phyloP scores from a whole-genome alignment of 2,113 vertebrate species.

The Oreamnos americanus region DNA sequence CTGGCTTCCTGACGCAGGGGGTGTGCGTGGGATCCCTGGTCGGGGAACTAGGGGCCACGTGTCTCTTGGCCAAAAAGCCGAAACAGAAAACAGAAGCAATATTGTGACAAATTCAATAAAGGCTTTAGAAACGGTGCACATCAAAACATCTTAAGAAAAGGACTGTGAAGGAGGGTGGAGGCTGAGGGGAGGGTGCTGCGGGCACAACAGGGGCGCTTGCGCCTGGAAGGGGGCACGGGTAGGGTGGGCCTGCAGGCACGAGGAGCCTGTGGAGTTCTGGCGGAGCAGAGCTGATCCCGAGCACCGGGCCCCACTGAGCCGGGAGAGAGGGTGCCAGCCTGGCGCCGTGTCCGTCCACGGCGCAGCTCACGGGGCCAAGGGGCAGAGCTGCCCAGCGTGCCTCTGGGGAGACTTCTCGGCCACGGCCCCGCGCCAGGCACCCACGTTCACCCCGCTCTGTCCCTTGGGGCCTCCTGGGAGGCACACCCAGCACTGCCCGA shows the following conservation, averaged over 20 bases:
- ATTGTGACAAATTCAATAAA: not conserved
- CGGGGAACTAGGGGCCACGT: not conserved
- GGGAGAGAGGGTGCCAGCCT: not conserved
- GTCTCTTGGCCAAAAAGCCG: not conserved
- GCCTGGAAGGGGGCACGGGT: fast-evolving
- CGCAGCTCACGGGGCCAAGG: fast-evolving
- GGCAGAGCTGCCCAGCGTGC: not conserved
- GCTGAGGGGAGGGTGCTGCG: not conserved
- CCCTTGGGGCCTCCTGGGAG: not conserved
- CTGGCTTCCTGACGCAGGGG: not conserved
- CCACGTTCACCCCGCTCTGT: not conserved
- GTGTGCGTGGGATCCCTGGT: not conserved
- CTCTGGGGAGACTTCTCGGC: not conserved
- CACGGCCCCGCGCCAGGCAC: not conserved
- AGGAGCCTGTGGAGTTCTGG: not conserved
- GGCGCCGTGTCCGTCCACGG: fast-evolving
- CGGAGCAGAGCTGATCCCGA: not conserved
- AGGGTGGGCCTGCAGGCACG: fast-evolving
- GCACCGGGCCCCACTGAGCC: not conserved
- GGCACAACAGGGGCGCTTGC: fast-evolving
- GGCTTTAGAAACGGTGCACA: not conserved
- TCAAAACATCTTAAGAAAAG: not conserved
- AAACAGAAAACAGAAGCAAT: not conserved
- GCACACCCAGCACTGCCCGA: not conserved
- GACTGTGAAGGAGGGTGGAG: not conserved